Base-by-base conservation (phyloP, 2,797 vertebrate species). In the Ispidina lecontei region DNA sequence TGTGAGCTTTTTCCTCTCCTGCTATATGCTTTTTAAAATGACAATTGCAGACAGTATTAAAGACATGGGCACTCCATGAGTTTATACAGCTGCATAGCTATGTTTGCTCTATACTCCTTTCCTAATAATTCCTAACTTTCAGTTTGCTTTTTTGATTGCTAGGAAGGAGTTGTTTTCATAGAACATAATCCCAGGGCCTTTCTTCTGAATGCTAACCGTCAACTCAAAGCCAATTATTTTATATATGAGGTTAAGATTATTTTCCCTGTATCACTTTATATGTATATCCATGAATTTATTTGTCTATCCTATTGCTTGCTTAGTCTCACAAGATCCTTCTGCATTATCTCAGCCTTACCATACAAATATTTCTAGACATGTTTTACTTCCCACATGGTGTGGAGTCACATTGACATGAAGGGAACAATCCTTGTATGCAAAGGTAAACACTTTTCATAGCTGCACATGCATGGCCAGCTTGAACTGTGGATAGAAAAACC, bases 91-190 rank as follows among this genome's bases (percentile, higher is more conserved):
- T 96, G 86, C 75, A 37, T 79, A 84, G 46, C 71, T 84, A 9
- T 58, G 6, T 89, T 91, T 91, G 56, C 72, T 82, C 49, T 91
- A 78, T 76, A 54, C 28, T 90, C 81, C 65, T 51, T 95, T 79
- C 78, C 68, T 84, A 90, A 73, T 87, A 89, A 90, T 76, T 93
- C 68, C 58, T 81, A 79, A 77, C 78, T 84, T 95, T 82, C 54
- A 87, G 29, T 94, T 95, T 87, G 69, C 44, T 84, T 82, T 91
- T 91, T 79, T 87, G 80, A 91, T 90, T 64, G 60, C 86, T 87
- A 71, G 58, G 68, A 95, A 87, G 60, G 69, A 90, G 62, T 79
- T 96, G 77, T 95, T 96, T 94, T 88, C 71, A 80, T 43, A 94
- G 78, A 93, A 87, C 84, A 82, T 87, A 91, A 90, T 93, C 84